Evolutionary conservation across 2,113 vertebrate species (phyloP), one percentile per base, ranked within the genome.

Genomic region (Cebidichthys violaceus): DNA sequence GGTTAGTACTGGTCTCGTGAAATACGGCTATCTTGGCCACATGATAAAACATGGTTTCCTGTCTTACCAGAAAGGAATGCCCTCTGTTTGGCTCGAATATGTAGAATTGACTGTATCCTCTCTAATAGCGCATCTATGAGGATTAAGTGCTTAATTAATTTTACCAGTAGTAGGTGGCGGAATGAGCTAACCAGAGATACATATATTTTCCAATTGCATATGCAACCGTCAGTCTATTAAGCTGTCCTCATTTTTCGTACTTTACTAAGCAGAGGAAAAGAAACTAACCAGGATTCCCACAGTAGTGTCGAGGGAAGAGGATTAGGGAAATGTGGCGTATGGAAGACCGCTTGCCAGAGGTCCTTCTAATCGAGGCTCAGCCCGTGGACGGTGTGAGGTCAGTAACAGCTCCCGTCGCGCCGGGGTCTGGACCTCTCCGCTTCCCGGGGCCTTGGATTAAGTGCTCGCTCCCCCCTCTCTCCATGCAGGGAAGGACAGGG

Each of bases 11-110:
- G 27, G 54, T 70, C 65, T 75, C 5, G 57, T 84, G 76, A 64
- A 35, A 74, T n/a, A 15, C 41, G 35, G 27, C 70, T 64, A 64
- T 43, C 10, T 55, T 41, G 15, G 27, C 65, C 79, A 45, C 74
- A 24, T 86, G 79, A 82, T 57, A 45, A 71, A 33, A 68, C 20
- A 57, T 65, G 55, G 27, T 65, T 75, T 70, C 55, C 60, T 69
- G 1, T 72, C 35, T 54, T 33, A 57, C 41, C 57, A 64, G 41
- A 15, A 27, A 33, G 75, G 57, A 67, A 64, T 78, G 69, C 35
- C 68, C 17, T 73, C 60, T 55, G 24, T 68, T 65, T 82, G 54
- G 27, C 33, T 72, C 14, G 2, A 79, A 11, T 15, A 39, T n/a
- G 45, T n/a, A 9, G 9, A 43, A 27, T 45, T 33, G 45, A 69